phyloP scores from a whole-genome alignment of 2,888 invertebrate genomes.

The Anaspis maculata region DNA sequence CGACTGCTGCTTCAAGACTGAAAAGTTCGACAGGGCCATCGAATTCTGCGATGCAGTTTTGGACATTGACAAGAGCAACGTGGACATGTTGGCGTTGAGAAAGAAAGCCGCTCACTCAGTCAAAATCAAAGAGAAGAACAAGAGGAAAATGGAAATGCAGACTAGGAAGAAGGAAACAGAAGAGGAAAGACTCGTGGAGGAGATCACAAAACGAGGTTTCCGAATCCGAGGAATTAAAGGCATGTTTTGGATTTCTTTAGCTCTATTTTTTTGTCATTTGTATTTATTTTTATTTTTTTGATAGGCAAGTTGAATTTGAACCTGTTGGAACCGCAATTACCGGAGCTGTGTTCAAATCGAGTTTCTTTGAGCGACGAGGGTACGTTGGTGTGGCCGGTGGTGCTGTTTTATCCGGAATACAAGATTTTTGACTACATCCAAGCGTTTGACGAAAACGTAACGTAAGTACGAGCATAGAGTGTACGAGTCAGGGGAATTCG shows the following conservation, averaged over 20 bases:
- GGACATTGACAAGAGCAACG: conserved; percentile 47
- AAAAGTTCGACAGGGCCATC: conserved; percentile 62
- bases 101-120: conserved; percentile 46
- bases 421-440: conserved; percentile 80
- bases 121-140: conserved; percentile 48
- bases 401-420: conserved; percentile 84
- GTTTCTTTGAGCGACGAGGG: conserved; percentile 55
- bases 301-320: conserved; percentile 42
- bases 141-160: conserved; percentile 45
- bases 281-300: too few species aligned
- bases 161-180: conserved; percentile 42
- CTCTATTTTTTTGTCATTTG: neutral
- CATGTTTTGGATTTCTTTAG: too few species aligned
- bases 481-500: too few species aligned
- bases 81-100: conserved; percentile 48
- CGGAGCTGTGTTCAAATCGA: conserved; percentile 54
- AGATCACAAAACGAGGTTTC: conserved; percentile 43
- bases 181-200: conserved; percentile 41
- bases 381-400: conserved; percentile 75
- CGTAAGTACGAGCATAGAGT: conserved; percentile 45
- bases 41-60: conserved; percentile 64
- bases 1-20: conserved; percentile 59
- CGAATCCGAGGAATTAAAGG: conserved; percentile 48
- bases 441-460: conserved; percentile 65
- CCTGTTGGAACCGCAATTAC: conserved; percentile 55